Evolutionary conservation across 37 sponge, comb jelly and placozoan species (phyloP), one percentile per base, ranked within the genome.

Genomic region (Geodia barretti): DNA sequence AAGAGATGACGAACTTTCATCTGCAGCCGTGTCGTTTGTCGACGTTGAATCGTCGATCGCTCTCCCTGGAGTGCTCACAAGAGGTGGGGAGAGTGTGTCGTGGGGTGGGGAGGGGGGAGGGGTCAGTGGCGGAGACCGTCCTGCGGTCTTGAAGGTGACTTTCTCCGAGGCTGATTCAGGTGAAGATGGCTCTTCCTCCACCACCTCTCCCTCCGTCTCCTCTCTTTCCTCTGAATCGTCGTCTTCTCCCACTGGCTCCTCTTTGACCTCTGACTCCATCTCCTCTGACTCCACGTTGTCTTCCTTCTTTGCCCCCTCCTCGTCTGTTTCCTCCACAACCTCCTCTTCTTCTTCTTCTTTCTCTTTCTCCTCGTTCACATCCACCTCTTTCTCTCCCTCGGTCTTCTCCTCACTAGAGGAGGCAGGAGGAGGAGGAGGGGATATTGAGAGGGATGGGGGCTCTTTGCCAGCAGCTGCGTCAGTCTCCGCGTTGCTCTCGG

Each of bases 371-470:
- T 34, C 31, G 11, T 26, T 24, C 69, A 25, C 69, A 25, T 26
- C 24, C 69, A 28, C 69, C 37, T 37, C 73, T 72, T 38, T 72
- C 73, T 31, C 73, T 31, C 9, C 41, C 73, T 72, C 40, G 7
- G 14, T 72, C 73, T 72, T 21, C 7, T 72, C n/a, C 38, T 72
- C 73, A 4, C 30, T 36, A 21, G 39, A 5, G 4, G 8, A 5
- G 33, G 73, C 37, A 5, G 9, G 9, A 72, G 54, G 54, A n/a
- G n/a, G n/a, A n/a, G n/a, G n/a, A n/a, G n/a, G n/a, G n/a, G n/a
- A n/a, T n/a, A n/a, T n/a, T n/a, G n/a, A n/a, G n/a, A n/a, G n/a
- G n/a, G n/a, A n/a, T n/a, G n/a, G n/a, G n/a, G n/a, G n/a, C n/a
- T n/a, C n/a, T n/a, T n/a, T n/a, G 7, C 54, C 54, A 47, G 54